Evolutionary conservation across 1,140 invertebrate genomes (phyloP).

Genomic region (Ceratosolen fusciceps): DNA sequence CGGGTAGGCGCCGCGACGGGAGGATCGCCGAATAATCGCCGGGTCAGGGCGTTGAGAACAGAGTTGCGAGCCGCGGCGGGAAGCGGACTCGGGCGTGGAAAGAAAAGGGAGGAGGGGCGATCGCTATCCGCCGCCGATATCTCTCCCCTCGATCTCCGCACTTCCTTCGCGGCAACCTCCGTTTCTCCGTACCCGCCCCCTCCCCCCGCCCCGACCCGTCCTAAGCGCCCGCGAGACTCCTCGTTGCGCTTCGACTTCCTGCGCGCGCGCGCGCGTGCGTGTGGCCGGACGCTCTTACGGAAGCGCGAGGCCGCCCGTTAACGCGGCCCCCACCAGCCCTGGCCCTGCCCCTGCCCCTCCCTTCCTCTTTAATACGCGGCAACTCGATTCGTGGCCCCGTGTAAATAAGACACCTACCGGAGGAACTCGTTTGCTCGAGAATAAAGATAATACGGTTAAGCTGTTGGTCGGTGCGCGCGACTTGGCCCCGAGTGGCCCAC

Average conservation of each 20-base stretch:
- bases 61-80: no score
- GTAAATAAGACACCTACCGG: conserved; percentile 30
- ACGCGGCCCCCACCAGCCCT: not conserved
- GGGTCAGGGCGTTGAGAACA: no score
- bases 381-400: conserved; percentile 24
- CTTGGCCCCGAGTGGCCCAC: not conserved
- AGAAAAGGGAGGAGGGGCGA: conserved; percentile 37
- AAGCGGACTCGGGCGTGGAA: not conserved
- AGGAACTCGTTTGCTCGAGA: conserved; percentile 30
- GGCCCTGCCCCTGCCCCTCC: not conserved
- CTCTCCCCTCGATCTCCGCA: conserved; percentile 20
- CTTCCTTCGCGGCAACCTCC: not conserved
- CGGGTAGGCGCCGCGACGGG: no score
- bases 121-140: conserved; percentile 36
- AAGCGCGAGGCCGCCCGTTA: not conserved
- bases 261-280: conserved; percentile 7
- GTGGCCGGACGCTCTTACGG: no score
- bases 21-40: conserved; percentile 19
- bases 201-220: not conserved
- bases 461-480: not conserved
- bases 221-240: not conserved
- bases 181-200: not conserved
- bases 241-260: conserved; percentile 17
- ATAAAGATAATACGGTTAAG: conserved; percentile 44
- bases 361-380: not conserved